Percentiles rank a stretch among this genome's conserved stretches.
phyloP scores from a whole-genome alignment of 2,113 vertebrate species.

The Lophius piscatorius region DNA sequence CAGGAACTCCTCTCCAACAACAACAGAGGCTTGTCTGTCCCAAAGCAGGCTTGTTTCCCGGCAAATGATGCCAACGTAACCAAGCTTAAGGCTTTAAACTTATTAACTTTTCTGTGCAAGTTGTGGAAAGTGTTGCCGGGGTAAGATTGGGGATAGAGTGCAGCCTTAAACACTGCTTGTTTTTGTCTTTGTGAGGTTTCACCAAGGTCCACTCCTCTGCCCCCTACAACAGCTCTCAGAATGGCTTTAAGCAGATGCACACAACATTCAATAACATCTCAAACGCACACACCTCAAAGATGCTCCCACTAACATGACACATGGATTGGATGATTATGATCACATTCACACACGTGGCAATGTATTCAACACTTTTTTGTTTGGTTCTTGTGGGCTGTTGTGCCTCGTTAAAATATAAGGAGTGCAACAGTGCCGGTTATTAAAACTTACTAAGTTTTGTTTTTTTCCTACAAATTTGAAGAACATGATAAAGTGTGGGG shows the following conservation, averaged over 20 bases:
- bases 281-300: not conserved
- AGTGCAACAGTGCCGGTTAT: conserved; percentile 5
- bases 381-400: conserved; percentile 1
- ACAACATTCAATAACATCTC: not conserved
- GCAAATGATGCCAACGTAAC: too few species aligned
- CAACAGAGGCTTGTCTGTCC: too few species aligned
- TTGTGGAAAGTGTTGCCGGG: conserved; percentile 71
- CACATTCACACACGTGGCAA: conserved; percentile 43
- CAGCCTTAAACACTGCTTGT: conserved; percentile 61
- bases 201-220: conserved; percentile 18
- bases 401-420: conserved; percentile 52
- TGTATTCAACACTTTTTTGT: conserved; percentile 24
- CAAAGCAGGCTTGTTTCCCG: too few species aligned
- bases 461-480: too few species aligned
- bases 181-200: conserved; percentile 26
- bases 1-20: too few species aligned
- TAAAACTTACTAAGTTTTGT: too few species aligned
- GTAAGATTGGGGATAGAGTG: conserved; percentile 51
- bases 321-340: conserved; percentile 3
- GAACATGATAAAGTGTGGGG: too few species aligned
- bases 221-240: conserved; percentile 20
- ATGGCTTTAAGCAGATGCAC: conserved; percentile 25
- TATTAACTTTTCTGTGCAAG: too few species aligned
- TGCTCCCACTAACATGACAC: conserved; percentile 30
- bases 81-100: too few species aligned